phyloP scores from a whole-genome alignment of 2,113 vertebrate species.

The Myotis yumanensis region DNA sequence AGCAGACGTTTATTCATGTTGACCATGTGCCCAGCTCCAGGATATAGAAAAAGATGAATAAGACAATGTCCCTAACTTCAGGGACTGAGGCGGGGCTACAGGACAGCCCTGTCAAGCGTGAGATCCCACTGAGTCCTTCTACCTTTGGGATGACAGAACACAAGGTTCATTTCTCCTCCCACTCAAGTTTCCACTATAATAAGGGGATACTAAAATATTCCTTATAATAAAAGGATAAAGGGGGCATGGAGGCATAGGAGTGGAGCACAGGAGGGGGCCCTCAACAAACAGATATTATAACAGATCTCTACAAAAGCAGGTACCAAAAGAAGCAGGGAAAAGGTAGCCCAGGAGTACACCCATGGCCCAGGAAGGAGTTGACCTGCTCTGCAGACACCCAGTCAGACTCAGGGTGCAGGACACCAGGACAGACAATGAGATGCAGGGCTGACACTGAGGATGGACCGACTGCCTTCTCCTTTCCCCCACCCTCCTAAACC shows the following conservation, averaged over 20 bases:
- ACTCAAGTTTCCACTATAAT: neutral
- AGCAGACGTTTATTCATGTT: neutral
- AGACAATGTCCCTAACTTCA: neutral
- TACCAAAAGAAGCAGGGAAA: neutral
- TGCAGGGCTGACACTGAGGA: neutral
- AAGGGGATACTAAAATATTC: neutral
- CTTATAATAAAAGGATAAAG: neutral
- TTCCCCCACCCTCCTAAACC: no score
- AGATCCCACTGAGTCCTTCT: neutral
- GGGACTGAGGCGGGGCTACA: neutral
- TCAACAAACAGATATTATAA: neutral
- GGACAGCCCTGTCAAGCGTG: no score
- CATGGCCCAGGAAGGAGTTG: neutral
- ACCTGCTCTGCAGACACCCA: neutral
- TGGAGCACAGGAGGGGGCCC: neutral
- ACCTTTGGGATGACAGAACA: neutral
- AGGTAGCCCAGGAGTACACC: neutral
- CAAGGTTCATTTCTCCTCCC: neutral
- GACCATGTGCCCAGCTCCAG: neutral
- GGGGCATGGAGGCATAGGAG: neutral
- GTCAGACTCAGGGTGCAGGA: neutral
- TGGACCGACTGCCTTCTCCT: neutral
- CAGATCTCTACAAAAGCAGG: neutral
- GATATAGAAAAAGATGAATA: neutral
- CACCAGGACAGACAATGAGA: neutral